These are phyloP conservation scores for Microtus oregoni DNA, from an alignment of 2,113 vertebrate species.

Conservation along the genomic window DNA sequence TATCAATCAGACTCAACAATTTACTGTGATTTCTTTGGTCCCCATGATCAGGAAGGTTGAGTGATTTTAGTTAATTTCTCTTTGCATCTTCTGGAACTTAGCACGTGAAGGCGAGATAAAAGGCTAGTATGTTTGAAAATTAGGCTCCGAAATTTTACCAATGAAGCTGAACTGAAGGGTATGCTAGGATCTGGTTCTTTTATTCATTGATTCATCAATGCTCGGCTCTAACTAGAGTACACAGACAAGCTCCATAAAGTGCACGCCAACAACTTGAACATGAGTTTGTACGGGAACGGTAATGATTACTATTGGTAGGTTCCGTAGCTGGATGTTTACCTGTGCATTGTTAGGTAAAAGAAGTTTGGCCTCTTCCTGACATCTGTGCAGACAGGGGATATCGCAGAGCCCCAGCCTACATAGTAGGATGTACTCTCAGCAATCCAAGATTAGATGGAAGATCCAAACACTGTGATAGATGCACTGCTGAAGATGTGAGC, in stretches of 20 bases:
- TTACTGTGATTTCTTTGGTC: not conserved
- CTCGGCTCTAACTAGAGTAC: not conserved
- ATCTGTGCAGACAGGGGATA: not conserved
- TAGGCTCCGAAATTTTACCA: not conserved
- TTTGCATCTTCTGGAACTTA: slow-evolving; percentile 1
- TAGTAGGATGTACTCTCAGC: not conserved
- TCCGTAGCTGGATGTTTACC: not conserved
- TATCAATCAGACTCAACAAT: not conserved
- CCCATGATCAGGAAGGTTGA: not conserved
- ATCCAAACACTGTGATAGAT: not conserved
- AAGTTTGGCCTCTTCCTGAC: not conserved
- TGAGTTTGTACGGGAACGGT: not conserved
- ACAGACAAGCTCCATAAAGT: not conserved
- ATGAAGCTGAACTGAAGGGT: not conserved
- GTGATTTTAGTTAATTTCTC: slow-evolving; percentile 6
- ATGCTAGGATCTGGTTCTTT: not conserved
- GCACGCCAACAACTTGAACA: not conserved
- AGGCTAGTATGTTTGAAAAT: not conserved
- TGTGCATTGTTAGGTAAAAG: not conserved
- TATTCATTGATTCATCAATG: not conserved
- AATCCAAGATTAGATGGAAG: not conserved
- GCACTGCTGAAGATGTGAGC: not conserved
- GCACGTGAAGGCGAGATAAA: not conserved
- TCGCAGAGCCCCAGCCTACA: not conserved
- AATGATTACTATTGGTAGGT: not conserved